Conservation (phyloP, 2,888 invertebrate genomes). For the Sesamia inferens region DNA sequence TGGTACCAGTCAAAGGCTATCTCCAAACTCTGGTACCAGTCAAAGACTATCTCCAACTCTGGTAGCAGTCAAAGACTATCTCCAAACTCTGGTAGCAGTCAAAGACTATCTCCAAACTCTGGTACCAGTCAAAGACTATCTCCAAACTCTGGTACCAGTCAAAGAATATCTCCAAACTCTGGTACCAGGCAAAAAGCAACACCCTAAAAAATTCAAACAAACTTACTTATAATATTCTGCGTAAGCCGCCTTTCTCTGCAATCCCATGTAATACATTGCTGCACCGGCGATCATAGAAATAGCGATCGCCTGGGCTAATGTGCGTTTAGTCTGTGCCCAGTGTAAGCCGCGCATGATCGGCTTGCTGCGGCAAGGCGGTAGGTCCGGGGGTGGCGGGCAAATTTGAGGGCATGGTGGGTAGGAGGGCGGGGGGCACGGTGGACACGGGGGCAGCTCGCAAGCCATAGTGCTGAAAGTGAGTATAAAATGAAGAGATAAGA, state of each 20-base stretch:
- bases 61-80: too few relatives aligned
- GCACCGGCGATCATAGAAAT: slow-evolving; percentile 80
- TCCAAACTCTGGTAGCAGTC: too few relatives aligned
- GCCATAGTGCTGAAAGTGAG: slow-evolving; percentile 60
- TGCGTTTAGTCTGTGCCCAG: slow-evolving; percentile 90
- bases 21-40: too few relatives aligned
- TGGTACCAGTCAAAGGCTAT: too few relatives aligned
- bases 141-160: too few relatives aligned
- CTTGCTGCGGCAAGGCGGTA: slow-evolving; percentile 75
- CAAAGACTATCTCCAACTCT: too few relatives aligned
- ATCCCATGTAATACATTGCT: slow-evolving; percentile 81
- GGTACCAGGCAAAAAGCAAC: not conserved
- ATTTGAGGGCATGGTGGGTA: slow-evolving; percentile 72
- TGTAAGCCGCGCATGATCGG: slow-evolving; percentile 94
- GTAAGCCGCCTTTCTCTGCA: slow-evolving; percentile 90
- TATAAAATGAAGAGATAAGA: not conserved
- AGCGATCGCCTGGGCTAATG: slow-evolving; percentile 86
- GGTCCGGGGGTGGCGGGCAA: slow-evolving; percentile 73
- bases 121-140: too few relatives aligned
- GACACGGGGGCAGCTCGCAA: slow-evolving; percentile 71
- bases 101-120: too few relatives aligned
- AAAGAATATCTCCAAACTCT: not conserved
- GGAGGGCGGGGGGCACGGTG: slow-evolving; percentile 77
- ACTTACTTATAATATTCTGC: slow-evolving; percentile 94
- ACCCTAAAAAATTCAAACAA: not conserved